These are phyloP conservation scores for Plecotus auritus DNA, from an alignment of 2,113 vertebrate species.

Conservation along the genomic window DNA sequence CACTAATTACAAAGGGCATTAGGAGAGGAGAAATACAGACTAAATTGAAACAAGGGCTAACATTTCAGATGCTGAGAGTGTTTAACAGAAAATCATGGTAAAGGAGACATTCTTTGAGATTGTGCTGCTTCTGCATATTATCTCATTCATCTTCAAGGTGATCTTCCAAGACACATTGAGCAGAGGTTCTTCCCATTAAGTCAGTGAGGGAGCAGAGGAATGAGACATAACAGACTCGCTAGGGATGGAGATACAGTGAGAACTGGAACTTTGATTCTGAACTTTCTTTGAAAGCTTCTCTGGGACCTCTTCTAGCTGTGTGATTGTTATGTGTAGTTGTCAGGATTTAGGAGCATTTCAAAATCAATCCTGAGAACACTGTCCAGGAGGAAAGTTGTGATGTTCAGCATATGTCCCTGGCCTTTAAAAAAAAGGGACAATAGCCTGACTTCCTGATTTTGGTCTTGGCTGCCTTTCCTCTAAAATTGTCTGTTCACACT, in stretches of 20 bases:
- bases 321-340: neutral
- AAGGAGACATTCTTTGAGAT: neutral
- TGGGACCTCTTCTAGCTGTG: neutral
- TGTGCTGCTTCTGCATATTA: neutral
- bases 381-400: neutral
- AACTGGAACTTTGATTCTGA: neutral
- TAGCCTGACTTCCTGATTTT: neutral
- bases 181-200: neutral
- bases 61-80: neutral
- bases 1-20: neutral
- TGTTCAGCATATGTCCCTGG: neutral
- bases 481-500: neutral
- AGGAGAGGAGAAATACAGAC: neutral
- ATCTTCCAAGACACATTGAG: neutral
- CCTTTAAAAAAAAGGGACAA: neutral
- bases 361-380: neutral
- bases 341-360: neutral
- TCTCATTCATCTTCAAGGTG: neutral
- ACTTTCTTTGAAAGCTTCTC: constrained; percentile 10
- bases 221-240: neutral
- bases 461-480: neutral
- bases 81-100: neutral
- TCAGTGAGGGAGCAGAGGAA: neutral
- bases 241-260: neutral
- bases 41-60: neutral